Conservation (phyloP, 1,140 invertebrate species). For the Microvelia longipes region DNA sequence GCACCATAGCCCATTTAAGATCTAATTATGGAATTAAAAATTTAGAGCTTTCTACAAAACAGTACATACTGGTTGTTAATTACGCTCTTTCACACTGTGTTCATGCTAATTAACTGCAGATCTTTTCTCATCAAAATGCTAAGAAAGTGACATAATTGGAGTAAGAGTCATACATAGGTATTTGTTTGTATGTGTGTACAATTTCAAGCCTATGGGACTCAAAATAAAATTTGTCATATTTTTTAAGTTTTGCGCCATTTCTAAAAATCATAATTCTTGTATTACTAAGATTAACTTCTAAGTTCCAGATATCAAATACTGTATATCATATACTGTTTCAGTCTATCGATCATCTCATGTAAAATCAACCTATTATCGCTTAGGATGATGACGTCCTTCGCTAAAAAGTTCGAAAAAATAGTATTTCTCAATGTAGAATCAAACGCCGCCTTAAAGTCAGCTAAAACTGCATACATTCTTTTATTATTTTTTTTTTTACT, state of each 20-base stretch:
- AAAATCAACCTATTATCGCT: background rate
- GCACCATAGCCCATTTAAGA: background rate
- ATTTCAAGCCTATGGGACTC: background rate
- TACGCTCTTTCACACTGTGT: background rate
- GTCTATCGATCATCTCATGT: background rate
- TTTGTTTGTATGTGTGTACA: background rate
- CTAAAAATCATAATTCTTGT: background rate
- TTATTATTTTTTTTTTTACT: background rate
- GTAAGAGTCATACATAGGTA: background rate
- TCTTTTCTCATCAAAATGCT: background rate
- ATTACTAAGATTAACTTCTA: background rate
- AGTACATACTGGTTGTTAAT: background rate
- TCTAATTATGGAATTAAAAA: background rate
- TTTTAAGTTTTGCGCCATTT: background rate
- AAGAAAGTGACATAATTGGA: background rate
- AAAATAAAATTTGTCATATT: background rate
- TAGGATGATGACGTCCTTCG: background rate
- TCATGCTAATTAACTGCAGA: background rate
- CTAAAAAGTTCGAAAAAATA: background rate
- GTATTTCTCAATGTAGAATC: background rate
- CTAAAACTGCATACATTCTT: background rate
- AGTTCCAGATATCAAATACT: background rate
- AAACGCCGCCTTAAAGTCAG: background rate
- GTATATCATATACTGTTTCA: background rate
- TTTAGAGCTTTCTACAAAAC: background rate